Percentiles rank a stretch among this genome's conserved stretches.
phyloP scores from a whole-genome alignment of 2,113 vertebrate species.

The Scytalopus superciliaris region DNA sequence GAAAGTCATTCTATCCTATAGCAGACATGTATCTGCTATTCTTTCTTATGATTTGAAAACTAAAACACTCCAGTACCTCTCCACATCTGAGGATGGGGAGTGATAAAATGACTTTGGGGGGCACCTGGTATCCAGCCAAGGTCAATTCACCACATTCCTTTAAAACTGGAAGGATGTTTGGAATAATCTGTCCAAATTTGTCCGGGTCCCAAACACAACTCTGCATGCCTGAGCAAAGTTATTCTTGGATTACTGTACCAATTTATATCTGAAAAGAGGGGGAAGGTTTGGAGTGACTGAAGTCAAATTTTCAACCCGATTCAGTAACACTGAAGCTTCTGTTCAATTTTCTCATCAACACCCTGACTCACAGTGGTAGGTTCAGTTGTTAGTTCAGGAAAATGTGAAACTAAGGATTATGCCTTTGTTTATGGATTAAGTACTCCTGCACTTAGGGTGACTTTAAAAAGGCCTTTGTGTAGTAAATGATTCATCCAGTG shows the following conservation, averaged over 20 bases:
- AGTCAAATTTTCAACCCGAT: not conserved
- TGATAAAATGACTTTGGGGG: not conserved
- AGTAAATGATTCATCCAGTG: not conserved
- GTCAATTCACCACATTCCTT: not conserved
- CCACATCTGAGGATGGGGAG: not conserved
- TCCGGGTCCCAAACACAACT: not conserved
- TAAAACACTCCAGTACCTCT: not conserved
- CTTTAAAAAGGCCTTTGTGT: not conserved
- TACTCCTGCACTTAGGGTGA: not conserved
- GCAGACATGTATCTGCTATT: not conserved
- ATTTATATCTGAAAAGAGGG: not conserved
- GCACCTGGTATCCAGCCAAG: not conserved
- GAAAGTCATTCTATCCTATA: not conserved
- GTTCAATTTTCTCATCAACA: not conserved
- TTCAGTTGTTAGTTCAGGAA: not conserved
- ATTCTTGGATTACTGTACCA: not conserved
- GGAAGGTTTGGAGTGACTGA: not conserved
- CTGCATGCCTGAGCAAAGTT: not conserved
- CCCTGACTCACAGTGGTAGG: not conserved
- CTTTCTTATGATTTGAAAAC: not conserved
- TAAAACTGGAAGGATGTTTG: not conserved
- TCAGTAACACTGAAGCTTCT: not conserved
- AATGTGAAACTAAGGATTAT: not conserved
- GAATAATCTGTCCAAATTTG: not conserved
- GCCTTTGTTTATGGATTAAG: constrained; percentile 10